Evolutionary conservation across 2,113 vertebrate species (phyloP).

Genomic region (Pampusana beccarii): DNA sequence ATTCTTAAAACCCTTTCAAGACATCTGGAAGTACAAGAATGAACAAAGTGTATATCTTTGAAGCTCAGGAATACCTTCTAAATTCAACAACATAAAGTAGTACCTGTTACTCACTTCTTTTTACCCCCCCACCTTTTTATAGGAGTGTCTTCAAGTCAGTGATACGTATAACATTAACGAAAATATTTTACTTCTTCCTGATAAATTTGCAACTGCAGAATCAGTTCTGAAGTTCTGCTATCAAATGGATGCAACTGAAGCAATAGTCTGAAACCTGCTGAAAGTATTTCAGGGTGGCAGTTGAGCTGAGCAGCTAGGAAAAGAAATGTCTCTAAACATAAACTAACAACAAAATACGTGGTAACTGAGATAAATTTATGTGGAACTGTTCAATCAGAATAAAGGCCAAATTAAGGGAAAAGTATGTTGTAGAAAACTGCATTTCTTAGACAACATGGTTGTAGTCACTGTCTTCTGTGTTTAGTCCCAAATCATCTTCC

Average conservation of each 20-base stretch:
- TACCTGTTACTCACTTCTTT: background rate
- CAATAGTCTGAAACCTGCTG: background rate
- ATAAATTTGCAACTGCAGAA: background rate
- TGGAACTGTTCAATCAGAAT: background rate
- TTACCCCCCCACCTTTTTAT: background rate
- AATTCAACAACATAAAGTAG: background rate
- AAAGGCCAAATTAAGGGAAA: background rate
- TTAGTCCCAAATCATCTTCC: background rate
- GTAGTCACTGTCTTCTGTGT: background rate
- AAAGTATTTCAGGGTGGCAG: background rate
- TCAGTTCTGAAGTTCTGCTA: background rate
- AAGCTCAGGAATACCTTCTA: background rate
- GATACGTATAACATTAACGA: background rate
- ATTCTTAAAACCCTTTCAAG: background rate
- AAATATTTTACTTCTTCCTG: background rate
- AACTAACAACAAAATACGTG: background rate
- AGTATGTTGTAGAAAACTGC: background rate
- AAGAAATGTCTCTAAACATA: background rate
- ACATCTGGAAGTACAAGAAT: background rate
- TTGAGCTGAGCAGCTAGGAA: background rate
- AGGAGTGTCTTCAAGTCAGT: background rate
- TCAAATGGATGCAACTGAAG: background rate
- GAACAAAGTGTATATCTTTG: background rate
- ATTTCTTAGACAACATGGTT: background rate
- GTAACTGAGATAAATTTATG: background rate